phyloP scores from a whole-genome alignment of 2,888 invertebrate species.

The Hipparchia sbordonii region DNA sequence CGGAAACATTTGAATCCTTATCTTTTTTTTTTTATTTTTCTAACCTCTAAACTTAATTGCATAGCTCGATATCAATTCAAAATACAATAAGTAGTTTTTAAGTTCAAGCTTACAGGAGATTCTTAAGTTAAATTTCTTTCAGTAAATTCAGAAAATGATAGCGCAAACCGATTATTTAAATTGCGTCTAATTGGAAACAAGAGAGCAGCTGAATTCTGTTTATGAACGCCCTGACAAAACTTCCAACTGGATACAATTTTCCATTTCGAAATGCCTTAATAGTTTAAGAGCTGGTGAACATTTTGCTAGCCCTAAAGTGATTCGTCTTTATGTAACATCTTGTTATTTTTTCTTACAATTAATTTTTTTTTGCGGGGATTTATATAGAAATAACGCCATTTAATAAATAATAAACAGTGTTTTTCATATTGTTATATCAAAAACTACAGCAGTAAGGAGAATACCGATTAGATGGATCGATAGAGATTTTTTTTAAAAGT shows the following conservation, averaged over 20 bases:
- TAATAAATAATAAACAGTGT: no score
- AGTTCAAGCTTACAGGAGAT: no score
- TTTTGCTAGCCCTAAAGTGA: not conserved
- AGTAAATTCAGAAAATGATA: not conserved
- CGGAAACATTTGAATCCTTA: not conserved
- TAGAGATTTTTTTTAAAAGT: no score
- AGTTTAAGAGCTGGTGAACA: not conserved
- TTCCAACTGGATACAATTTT: slow-evolving; percentile 68
- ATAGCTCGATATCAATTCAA: no score
- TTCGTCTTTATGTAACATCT: no score
- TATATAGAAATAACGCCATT: no score
- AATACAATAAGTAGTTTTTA: no score
- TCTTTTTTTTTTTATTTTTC: not conserved
- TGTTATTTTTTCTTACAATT: no score
- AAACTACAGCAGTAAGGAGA: no score
- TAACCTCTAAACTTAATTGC: not conserved
- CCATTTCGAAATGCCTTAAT: slow-evolving; percentile 73
- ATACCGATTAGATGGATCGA: no score
- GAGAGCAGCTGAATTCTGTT: slow-evolving; percentile 47
- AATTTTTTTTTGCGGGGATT: no score
- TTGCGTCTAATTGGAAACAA: slow-evolving; percentile 31
- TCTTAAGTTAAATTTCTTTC: slow-evolving; percentile 1
- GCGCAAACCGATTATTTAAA: slow-evolving; percentile 22
- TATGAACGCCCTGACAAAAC: slow-evolving; percentile 53
- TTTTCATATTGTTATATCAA: no score